Evolutionary conservation across 2,888 invertebrate species (phyloP).

Genomic region (Sesia apiformis): DNA sequence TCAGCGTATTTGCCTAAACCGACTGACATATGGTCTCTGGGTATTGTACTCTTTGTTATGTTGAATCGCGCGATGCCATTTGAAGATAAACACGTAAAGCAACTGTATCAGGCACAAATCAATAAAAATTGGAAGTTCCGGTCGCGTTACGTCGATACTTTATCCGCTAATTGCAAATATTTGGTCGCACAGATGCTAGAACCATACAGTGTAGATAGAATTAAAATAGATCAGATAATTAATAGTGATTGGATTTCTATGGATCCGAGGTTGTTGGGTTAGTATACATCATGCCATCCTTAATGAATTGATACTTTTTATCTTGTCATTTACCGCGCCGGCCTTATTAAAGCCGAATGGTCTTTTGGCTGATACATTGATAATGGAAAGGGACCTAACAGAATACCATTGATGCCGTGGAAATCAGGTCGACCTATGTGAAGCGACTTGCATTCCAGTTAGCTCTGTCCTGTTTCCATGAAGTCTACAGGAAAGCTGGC

Average conservation of each 20-base stretch:
- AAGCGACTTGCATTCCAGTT: too few species aligned
- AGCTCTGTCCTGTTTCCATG: too few species aligned
- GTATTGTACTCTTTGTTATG: conserved; percentile 87
- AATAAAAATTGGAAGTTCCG: conserved; percentile 80
- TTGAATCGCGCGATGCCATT: conserved; percentile 89
- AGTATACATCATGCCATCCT: not conserved
- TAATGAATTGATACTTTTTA: too few species aligned
- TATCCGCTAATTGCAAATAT: conserved; percentile 77
- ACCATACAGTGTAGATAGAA: conserved; percentile 76
- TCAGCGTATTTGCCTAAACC: conserved; percentile 81
- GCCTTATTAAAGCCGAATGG: too few species aligned
- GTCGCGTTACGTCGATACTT: conserved; percentile 71
- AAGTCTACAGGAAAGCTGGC: too few species aligned
- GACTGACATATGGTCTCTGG: conserved; percentile 88
- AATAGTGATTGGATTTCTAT: conserved; percentile 77
- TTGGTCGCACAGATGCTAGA: conserved; percentile 78
- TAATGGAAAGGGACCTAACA: too few species aligned
- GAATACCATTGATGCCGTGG: too few species aligned
- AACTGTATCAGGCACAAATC: conserved; percentile 76
- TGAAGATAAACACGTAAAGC: conserved; percentile 83
- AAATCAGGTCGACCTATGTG: too few species aligned
- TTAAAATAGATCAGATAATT: conserved; percentile 74
- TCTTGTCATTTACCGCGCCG: too few species aligned
- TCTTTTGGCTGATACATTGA: not conserved
- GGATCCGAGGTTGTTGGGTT: conserved; percentile 73